Base-by-base conservation (phyloP, 2,888 invertebrate species). In the Cryptocheilus praepositus region DNA sequence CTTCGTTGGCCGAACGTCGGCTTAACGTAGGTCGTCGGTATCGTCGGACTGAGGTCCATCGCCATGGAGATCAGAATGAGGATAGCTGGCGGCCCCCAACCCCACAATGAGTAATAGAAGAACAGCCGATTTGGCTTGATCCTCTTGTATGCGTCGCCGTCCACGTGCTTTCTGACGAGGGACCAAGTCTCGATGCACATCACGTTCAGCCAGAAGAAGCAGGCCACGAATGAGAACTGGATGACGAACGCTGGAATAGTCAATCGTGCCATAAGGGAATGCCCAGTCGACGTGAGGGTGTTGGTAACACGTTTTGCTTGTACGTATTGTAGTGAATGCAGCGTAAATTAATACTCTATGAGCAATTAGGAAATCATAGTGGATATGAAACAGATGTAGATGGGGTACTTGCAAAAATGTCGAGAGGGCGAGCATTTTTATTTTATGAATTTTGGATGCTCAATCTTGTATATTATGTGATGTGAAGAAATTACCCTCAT, bases 161-260 rank as follows among this genome's bases (percentile, higher is more conserved):
- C 70, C 15, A 85, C 82, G 73, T 86, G 83, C 57, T 82, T 69
- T 8, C 74, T 75, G 58, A 92, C 91, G 76, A 91, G 90, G 73
- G 91, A 86, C 89, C 91, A 93, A 63, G 91, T 93, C 86, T 93
- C 93, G 82, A 92, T 92, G 84, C 93, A 92, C 91, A 93, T 91
- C 54, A 92, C 92, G 85, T 92, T 93, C 69, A 93, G 88, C 93
- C 93, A 93, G 89, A 92, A 92, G 88, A 93, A 93, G 81, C 92
- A 92, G 46, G 92, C 92, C 57, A 93, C 90, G 87, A 93, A 93
- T 2, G 92, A 92, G 83, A 93, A 92, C 84, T 93, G 92, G 80
- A 93, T 92, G 76, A 92, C 86, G 86, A 92, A 92, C 11, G 92
- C 93, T 93, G 90, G 76, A 91, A 91, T 69, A 76, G 53, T 11